A percentile compares a stretch with the other conserved stretches of the same genome.
Conservation (phyloP, 2,888 invertebrate genomes). For the Mythimna impura region DNA sequence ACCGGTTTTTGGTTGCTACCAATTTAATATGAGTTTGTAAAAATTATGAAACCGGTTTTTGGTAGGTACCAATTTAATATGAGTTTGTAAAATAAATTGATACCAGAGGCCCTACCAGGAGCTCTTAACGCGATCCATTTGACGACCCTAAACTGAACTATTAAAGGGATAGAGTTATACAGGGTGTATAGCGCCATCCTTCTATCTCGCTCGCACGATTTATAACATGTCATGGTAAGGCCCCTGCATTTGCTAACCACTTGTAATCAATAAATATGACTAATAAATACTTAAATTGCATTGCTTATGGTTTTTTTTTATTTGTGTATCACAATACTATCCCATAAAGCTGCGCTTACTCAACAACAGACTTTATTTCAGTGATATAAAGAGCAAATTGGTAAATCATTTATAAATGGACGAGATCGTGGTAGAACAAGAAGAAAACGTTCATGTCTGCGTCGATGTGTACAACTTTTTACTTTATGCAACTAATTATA, state of each 20-base stretch:
- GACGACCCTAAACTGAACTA: too few relatives aligned
- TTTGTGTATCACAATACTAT: not conserved
- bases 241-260: not conserved
- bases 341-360: not conserved
- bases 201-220: too few relatives aligned
- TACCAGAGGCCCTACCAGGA: too few relatives aligned
- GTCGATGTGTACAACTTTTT: not conserved
- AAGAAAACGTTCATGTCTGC: not conserved
- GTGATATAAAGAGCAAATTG: not conserved
- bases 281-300: not conserved
- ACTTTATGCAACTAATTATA: not conserved
- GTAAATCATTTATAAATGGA: not conserved
- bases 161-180: too few relatives aligned
- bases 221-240: too few relatives aligned
- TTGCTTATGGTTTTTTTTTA: slow-evolving; percentile 9
- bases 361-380: not conserved
- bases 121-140: too few relatives aligned
- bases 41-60: not conserved
- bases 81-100: not conserved
- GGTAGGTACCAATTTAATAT: not conserved
- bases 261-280: not conserved
- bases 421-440: not conserved
- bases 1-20: not conserved
- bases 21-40: not conserved
- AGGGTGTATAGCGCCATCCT: too few relatives aligned